phyloP scores from a whole-genome alignment of 2,113 vertebrate genomes.

The Pogonocichla stellata region DNA sequence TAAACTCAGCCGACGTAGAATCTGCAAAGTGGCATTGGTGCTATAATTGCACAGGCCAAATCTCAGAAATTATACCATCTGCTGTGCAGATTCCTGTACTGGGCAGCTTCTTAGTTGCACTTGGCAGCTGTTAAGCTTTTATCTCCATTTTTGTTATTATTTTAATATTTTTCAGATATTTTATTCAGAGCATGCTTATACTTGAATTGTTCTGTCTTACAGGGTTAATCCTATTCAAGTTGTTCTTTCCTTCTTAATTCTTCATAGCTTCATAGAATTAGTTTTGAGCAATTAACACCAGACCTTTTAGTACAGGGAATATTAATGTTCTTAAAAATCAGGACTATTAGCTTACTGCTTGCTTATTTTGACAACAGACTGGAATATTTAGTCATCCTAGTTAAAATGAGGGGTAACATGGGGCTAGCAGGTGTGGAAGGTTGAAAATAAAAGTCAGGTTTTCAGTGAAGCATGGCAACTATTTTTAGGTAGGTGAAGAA shows the following conservation, averaged over 20 bases:
- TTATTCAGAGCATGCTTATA: background rate
- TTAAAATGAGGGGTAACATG: background rate
- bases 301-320: background rate
- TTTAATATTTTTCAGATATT: background rate
- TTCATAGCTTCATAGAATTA: background rate
- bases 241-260: background rate
- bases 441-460: background rate
- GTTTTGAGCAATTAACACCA: background rate
- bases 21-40: background rate
- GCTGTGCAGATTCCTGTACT: background rate
- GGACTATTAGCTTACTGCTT: background rate
- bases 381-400: background rate
- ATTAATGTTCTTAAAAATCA: background rate
- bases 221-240: background rate
- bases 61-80: background rate
- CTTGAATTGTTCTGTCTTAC: background rate
- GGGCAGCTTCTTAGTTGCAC: background rate
- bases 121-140: background rate
- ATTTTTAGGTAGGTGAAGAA: conserved; percentile 47
- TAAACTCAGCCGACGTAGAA: background rate
- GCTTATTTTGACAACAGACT: background rate
- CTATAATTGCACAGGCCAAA: background rate
- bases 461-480: background rate
- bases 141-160: background rate
- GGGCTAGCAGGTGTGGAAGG: background rate